phyloP scores from a whole-genome alignment of 2,888 invertebrate species.

The Calameuta filiformis region DNA sequence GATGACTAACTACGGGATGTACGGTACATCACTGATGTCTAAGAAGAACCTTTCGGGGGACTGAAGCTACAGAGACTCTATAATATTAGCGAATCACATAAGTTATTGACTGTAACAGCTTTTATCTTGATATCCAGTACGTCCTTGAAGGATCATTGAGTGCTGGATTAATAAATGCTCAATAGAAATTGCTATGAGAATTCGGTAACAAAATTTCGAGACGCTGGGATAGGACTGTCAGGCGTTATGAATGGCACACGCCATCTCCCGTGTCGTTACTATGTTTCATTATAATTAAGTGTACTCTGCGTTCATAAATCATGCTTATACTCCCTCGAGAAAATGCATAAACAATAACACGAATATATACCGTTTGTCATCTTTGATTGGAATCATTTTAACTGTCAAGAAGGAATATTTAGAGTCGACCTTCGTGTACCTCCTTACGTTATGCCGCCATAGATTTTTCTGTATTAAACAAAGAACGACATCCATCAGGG shows the following conservation, averaged over 20 bases:
- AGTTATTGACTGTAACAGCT: not conserved
- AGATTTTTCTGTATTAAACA: not conserved
- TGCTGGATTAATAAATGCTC: not conserved
- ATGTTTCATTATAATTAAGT: conserved; percentile 47
- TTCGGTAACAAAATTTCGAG: not conserved
- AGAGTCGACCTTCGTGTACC: not conserved
- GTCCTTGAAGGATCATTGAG: not conserved
- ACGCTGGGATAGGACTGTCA: conserved; percentile 29
- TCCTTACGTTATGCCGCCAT: not conserved
- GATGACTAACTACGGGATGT: conserved; percentile 59
- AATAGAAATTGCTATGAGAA: not conserved
- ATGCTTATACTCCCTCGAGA: conserved; percentile 35
- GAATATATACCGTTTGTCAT: not conserved
- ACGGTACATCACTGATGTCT: conserved; percentile 13
- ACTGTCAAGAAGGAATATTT: not conserved
- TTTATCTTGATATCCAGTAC: not conserved
- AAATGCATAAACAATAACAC: conserved; percentile 37
- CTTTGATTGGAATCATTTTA: not conserved
- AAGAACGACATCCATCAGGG: not conserved
- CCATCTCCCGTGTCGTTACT: conserved; percentile 47
- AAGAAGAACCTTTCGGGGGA: not conserved
- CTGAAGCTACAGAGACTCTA: not conserved
- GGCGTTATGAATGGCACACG: conserved; percentile 45
- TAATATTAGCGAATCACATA: not conserved
- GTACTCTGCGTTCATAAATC: conserved; percentile 44